Evolutionary conservation across 2,797 vertebrate species (phyloP).

Genomic region (Allobates femoralis): DNA sequence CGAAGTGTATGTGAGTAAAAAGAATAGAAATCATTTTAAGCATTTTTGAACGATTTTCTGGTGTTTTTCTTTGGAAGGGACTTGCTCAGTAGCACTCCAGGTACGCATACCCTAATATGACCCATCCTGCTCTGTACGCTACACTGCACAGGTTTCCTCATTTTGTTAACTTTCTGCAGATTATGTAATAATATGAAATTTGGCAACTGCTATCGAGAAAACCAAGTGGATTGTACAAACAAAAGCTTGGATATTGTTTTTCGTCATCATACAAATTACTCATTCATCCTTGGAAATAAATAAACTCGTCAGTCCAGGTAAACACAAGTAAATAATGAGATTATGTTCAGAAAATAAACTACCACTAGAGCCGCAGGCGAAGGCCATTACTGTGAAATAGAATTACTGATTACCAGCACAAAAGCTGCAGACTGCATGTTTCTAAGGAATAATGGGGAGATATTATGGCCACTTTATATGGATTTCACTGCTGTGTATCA

Average conservation of each 20-base stretch:
- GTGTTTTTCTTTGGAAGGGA: no score
- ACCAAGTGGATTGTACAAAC: neutral
- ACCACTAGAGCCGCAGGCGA: neutral
- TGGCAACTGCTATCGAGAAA: neutral
- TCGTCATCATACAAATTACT: neutral
- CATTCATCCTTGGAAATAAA: slow-evolving; percentile 24
- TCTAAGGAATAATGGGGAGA: neutral
- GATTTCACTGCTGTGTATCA: no score
- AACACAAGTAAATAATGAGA: neutral
- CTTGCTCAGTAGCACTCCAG: no score
- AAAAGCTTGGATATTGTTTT: neutral
- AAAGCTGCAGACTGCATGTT: neutral
- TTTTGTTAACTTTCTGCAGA: neutral
- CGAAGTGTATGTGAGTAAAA: no score
- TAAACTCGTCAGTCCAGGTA: neutral
- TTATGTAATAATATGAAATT: slow-evolving; percentile 8
- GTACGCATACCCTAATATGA: no score
- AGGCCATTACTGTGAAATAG: neutral
- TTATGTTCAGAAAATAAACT: neutral
- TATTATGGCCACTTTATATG: no score
- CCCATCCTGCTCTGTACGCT: neutral
- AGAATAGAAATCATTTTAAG: no score
- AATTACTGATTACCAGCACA: neutral
- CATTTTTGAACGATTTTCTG: no score
- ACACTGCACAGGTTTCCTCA: neutral